Base-by-base conservation (phyloP, 2,113 vertebrate species). In the Cryptomyrus ogoouensis region DNA sequence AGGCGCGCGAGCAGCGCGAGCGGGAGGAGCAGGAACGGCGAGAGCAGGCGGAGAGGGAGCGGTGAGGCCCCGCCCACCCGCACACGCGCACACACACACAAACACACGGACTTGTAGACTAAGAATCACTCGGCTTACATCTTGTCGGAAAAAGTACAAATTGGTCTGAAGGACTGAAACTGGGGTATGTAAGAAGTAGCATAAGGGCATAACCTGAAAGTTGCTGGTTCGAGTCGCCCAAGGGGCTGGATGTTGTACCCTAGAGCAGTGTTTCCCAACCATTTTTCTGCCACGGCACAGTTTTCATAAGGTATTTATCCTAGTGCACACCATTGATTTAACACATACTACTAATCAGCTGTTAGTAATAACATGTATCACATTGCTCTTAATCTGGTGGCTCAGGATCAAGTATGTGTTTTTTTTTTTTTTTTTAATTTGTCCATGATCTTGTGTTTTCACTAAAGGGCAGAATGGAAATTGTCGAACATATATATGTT, bases 1-100 rank as follows among this genome's bases (percentile, higher is more conserved):
- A 98, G 91, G 98, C 98, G 0, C 95, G 98, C 0, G 98, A 99
- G 93, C 98, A 98, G 94, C 95, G 97, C 50, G 98, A 99, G 92
- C 93, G 95, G 0, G 98, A 99, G 58, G 97, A 99, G 90, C 96
- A 97, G 92, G 98, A 98, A 91, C 96, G 96, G 13, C 95, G 92
- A 3, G 96, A 97, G 89, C 97, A 97, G 94, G 97, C 97, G 49
- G 97, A 98, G 92, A 96, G 91, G 90, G 96, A 97, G 91, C 97
- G 97, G 98, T 98, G 90, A 95, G 17, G 2, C 49, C 44, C 0
- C 80, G 31, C 9, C 44, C 89, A 42, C 70, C 27, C 74, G 27
- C 21, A 5, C 21, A 21, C 56, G 31, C 31, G 31, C 49, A 17
- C 52, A 19, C 19, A 19, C 53, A 2, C 53, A 6, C 53, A 7